Evolutionary conservation across 2,888 invertebrate species (phyloP).

Genomic region (Coleophora deauratella): DNA sequence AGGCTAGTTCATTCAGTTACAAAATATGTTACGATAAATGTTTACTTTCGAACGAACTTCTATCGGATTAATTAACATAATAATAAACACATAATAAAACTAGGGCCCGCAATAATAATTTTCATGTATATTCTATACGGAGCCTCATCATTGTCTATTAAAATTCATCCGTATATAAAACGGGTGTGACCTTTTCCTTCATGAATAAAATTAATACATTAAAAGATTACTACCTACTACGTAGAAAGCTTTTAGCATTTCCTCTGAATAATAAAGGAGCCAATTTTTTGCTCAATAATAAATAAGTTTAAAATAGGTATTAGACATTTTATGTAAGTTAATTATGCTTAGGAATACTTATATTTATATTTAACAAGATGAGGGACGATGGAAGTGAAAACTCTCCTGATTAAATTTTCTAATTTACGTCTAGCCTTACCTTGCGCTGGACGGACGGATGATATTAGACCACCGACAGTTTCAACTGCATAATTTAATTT

Average conservation of each 20-base stretch:
- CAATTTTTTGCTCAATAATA: too few relatives aligned
- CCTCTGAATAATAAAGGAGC: too few relatives aligned
- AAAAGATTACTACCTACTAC: constrained; percentile 18
- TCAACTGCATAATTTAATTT: constrained; percentile 3
- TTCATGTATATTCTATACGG: constrained; percentile 1
- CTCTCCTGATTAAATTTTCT: not conserved
- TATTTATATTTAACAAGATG: too few relatives aligned
- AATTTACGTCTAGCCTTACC: not conserved
- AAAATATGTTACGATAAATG: too few relatives aligned
- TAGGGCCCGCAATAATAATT: constrained; percentile 7
- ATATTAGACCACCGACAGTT: not conserved
- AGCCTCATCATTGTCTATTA: constrained; percentile 50
- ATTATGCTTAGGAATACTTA: too few relatives aligned
- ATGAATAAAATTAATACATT: constrained; percentile 45
- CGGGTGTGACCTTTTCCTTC: constrained; percentile 34
- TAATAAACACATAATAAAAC: too few relatives aligned
- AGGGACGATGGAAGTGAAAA: not conserved
- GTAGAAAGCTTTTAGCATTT: constrained; percentile 8
- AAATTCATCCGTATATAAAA: constrained; percentile 46
- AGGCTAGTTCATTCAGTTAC: too few relatives aligned
- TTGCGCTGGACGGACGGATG: not conserved
- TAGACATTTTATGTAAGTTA: too few relatives aligned
- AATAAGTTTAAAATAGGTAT: too few relatives aligned
- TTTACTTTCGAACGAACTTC: too few relatives aligned
- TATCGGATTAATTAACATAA: too few relatives aligned